Base-by-base conservation (phyloP, 2,113 vertebrate species). In the Antechinus flavipes region DNA sequence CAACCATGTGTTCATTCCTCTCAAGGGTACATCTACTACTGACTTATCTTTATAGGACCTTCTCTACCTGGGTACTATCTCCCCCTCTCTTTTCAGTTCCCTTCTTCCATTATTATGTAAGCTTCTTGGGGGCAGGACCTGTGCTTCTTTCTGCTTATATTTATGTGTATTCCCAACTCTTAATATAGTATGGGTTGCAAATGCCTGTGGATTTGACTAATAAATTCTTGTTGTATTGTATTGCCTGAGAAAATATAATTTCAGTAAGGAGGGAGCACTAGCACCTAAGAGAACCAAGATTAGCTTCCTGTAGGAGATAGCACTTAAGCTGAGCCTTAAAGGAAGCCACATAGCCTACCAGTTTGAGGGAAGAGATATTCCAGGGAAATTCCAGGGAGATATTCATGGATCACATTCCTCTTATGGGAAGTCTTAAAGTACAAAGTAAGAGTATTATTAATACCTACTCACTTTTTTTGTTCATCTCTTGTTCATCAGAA, bases 391-490 rank as follows among this genome's bases (percentile, higher is more conserved):
- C 30, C 61, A 35, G 54, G 3, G 11, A 42, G 91, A 90, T 93
- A 19, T 26, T 91, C 55, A 61, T 46, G 54, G 22, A 58, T 2
- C 61, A 91, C 46, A 68, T 90, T 94, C 92, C 93, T 91, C 25
- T 68, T 14, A 52, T 89, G 47, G 52, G 50, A 92, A 90, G 58
- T 76, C 91, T 46, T 93, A 27, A n/a, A 19, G 95, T 55, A 42
- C 16, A 42, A 92, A 91, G 9, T 0, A 91, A 58, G 97, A 91
- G 27, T 25, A 93, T 91, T 89, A 25, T 35, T 94, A 55, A 91
- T 97, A 99, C 98, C 98, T 97, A 98, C 98, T 98, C 98, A 99
- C 92, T 98, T 97, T 89, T 97, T 91, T 49, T 24, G 91, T 93
- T 95, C 98, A 98, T 47, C 0, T 94, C 97, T 95, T 98, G 98